These are phyloP conservation scores for Syrista parreyssii DNA, from an alignment of 2,888 invertebrate genomes.

Conservation along the genomic window DNA sequence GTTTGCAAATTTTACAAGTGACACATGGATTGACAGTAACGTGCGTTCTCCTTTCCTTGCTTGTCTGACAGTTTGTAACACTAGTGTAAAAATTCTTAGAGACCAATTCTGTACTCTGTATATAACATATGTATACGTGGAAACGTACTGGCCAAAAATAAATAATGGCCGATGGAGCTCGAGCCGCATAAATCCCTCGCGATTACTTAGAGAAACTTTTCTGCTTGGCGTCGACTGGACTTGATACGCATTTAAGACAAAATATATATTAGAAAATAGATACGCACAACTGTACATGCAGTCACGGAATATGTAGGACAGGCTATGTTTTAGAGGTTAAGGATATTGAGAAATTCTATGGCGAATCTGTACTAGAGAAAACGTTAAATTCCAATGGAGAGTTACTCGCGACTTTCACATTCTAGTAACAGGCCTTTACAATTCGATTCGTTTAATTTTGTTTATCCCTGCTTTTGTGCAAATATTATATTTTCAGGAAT, in stretches of 20 bases:
- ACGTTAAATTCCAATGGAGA: neutral
- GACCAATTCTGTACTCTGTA: neutral
- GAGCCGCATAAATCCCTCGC: neutral
- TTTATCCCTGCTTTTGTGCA: neutral
- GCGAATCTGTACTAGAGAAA: neutral
- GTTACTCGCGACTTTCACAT: neutral
- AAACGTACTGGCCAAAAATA: neutral
- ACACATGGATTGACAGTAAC: neutral
- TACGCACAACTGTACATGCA: neutral
- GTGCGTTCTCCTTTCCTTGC: neutral
- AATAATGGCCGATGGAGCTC: neutral
- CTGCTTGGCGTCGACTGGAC: neutral
- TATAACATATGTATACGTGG: neutral
- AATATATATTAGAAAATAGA: neutral
- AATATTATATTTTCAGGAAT: neutral
- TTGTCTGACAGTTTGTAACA: neutral
- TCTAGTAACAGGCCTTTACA: neutral
- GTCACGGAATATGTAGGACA: neutral
- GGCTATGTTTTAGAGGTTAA: neutral
- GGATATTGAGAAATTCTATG: neutral
- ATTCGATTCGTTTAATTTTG: neutral
- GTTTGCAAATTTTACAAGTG: neutral
- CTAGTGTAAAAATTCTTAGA: neutral
- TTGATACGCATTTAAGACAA: neutral
- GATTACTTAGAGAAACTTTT: neutral